These are phyloP conservation scores for Orthosia gothica DNA, from an alignment of 2,888 invertebrate genomes.

Conservation along the genomic window DNA sequence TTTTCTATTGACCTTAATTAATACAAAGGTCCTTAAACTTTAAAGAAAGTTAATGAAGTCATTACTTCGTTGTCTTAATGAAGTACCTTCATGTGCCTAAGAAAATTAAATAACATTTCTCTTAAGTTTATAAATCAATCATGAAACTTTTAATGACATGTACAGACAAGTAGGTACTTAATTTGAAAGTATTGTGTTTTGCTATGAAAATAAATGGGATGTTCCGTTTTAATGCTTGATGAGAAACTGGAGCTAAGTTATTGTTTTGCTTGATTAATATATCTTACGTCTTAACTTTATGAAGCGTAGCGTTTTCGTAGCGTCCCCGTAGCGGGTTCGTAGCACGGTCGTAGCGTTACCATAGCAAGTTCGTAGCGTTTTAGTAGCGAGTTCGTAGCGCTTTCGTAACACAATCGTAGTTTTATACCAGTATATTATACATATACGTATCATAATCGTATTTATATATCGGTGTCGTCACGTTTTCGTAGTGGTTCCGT, in stretches of 20 bases:
- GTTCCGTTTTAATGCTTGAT: neutral
- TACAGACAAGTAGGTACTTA: neutral
- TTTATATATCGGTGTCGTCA: too few relatives aligned
- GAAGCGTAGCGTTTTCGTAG: neutral
- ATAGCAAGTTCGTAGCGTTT: neutral
- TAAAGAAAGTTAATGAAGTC: constrained; percentile 19
- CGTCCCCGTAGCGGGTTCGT: neutral
- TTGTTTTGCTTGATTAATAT: neutral
- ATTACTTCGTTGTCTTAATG: constrained; percentile 15
- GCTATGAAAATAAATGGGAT: neutral
- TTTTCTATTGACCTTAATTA: constrained; percentile 55
- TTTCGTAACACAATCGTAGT: neutral
- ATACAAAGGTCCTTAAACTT: constrained; percentile 47
- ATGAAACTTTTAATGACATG: neutral
- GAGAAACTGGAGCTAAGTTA: neutral
- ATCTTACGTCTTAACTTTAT: neutral
- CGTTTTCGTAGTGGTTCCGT: too few relatives aligned
- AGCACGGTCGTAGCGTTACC: neutral
- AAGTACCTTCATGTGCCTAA: neutral
- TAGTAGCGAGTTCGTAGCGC: neutral
- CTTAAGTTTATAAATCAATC: constrained; percentile 13
- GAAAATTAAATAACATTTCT: constrained; percentile 7
- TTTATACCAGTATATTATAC: too few relatives aligned
- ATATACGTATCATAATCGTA: too few relatives aligned
- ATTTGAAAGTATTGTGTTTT: neutral